phyloP scores from a whole-genome alignment of 1,140 invertebrate species.

The Diabrotica virgifera region DNA sequence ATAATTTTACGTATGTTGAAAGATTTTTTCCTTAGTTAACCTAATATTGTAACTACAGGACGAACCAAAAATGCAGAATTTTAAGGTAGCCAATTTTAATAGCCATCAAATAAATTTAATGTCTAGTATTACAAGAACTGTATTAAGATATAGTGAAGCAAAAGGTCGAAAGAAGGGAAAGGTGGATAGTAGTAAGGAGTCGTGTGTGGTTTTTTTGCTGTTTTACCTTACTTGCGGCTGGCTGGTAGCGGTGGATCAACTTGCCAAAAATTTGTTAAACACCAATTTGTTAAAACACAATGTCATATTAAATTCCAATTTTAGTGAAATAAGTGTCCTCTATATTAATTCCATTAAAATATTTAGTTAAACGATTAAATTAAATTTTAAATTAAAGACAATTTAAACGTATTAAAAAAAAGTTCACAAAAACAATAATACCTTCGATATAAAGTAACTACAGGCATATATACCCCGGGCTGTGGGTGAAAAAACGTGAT shows the following conservation, averaged over 20 bases:
- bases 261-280: neutral
- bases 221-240: constrained; percentile 30
- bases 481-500: too few species aligned
- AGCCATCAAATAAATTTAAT: too few species aligned
- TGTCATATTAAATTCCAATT: neutral
- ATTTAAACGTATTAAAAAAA: too few species aligned
- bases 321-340: neutral
- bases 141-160: constrained; percentile 21
- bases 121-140: constrained; percentile 1
- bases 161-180: constrained; percentile 7
- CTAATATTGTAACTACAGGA: too few species aligned
- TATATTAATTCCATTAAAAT: neutral
- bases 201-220: constrained; percentile 5
- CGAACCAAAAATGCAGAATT: too few species aligned
- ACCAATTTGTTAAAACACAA: neutral
- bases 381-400: too few species aligned
- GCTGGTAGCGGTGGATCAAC: constrained; percentile 6
- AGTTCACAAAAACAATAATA: too few species aligned
- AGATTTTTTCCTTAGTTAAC: too few species aligned
- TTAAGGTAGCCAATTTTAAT: too few species aligned
- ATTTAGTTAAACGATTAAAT: neutral
- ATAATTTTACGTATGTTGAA: too few species aligned
- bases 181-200: constrained; percentile 5
- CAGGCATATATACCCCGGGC: too few species aligned
- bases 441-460: too few species aligned